A percentile compares a stretch with the other conserved stretches of the same genome.
Conservation (phyloP, 37 sponge, comb jelly and placozoan genomes). For the Spongilla lacustris region DNA sequence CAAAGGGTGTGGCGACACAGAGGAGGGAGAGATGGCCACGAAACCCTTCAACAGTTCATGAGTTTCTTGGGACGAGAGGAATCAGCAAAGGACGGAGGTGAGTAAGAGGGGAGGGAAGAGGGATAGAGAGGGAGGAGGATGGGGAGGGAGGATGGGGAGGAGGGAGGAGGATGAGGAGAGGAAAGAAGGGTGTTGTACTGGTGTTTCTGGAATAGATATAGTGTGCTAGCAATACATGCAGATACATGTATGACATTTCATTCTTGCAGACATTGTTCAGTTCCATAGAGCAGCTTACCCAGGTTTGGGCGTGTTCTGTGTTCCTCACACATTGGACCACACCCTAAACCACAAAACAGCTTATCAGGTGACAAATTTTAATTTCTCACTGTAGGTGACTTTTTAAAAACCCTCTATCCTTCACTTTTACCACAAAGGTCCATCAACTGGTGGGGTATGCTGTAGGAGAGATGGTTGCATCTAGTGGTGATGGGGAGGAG, state of each 20-base stretch:
- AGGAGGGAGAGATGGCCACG: slow-evolving; percentile 81
- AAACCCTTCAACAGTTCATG: slow-evolving; percentile 89
- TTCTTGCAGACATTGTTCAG: no score
- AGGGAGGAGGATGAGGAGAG: not conserved
- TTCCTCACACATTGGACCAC: not conserved
- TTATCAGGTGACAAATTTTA: slow-evolving; percentile 2
- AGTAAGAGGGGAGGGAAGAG: not conserved
- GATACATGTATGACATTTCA: no score
- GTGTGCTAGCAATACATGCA: no score
- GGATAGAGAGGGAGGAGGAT: no score
- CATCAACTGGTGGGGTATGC: slow-evolving; percentile 76
- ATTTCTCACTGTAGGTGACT: not conserved
- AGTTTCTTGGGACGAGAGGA: slow-evolving; percentile 50
- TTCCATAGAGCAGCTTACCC: slow-evolving; percentile 3
- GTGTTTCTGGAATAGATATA: no score
- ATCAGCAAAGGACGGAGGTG: not conserved
- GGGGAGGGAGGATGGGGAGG: not conserved
- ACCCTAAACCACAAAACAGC: not conserved
- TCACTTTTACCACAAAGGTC: slow-evolving; percentile 42
- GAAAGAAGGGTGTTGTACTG: no score
- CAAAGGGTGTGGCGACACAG: slow-evolving; percentile 85
- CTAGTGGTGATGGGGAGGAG: slow-evolving; percentile 3
- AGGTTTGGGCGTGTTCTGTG: slow-evolving; percentile 56
- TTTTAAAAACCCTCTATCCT: not conserved
- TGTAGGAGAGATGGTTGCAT: slow-evolving; percentile 62